Conservation (phyloP, 1,140 invertebrate species). For the Penaeus vannamei region DNA sequence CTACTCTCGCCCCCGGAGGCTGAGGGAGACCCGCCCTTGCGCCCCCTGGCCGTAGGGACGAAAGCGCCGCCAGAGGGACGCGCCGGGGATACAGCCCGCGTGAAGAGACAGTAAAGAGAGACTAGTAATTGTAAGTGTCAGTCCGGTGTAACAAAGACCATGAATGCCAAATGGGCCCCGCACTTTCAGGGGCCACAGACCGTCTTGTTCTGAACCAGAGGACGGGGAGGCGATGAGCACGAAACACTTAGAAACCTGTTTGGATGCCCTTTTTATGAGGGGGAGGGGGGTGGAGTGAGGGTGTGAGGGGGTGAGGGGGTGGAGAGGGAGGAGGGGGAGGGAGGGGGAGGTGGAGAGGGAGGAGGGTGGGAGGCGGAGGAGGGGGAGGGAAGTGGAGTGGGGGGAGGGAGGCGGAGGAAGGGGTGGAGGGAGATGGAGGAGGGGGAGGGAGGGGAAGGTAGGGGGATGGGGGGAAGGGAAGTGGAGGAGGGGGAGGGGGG, state of each 20-base stretch:
- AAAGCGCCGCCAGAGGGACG: not conserved
- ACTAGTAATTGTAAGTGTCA: conserved; percentile 58
- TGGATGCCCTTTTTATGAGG: not conserved
- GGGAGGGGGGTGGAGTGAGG: too few species aligned
- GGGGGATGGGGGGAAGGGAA: too few species aligned
- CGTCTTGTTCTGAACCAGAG: conserved; percentile 48
- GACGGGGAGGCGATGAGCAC: not conserved
- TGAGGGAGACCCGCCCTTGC: not conserved
- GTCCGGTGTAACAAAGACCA: conserved; percentile 58
- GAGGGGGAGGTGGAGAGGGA: too few species aligned
- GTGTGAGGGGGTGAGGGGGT: too few species aligned
- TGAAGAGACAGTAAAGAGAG: conserved; percentile 48
- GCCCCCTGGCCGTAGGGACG: not conserved
- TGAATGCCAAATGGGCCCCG: conserved; percentile 56
- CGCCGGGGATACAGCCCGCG: not conserved
- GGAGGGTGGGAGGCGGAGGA: too few species aligned
- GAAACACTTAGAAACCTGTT: conserved; percentile 8
- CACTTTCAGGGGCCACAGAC: conserved; percentile 31
- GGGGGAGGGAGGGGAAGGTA: too few species aligned
- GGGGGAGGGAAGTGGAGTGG: not conserved
- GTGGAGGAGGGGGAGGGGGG: too few species aligned
- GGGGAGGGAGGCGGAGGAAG: not conserved
- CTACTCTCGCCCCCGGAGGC: not conserved
- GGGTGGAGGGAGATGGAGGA: too few species aligned
- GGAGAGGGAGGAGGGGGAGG: too few species aligned